Percentiles rank a stretch among this genome's conserved stretches.
Conservation (phyloP, 2,797 vertebrate species). For the Benthosema pterotum region DNA sequence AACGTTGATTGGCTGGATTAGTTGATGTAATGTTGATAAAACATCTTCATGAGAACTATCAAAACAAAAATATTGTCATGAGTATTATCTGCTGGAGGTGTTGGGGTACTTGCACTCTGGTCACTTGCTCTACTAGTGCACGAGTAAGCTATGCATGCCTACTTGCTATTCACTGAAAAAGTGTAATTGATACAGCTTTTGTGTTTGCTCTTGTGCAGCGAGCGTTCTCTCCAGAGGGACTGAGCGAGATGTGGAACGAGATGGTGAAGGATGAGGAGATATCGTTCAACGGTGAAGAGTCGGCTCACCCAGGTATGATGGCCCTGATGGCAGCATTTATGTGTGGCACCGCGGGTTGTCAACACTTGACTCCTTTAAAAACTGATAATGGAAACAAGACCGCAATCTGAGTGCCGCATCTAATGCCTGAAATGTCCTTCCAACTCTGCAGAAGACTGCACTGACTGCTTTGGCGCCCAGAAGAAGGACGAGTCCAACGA, state of each 20-base stretch:
- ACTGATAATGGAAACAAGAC: too few species aligned
- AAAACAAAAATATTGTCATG: too few species aligned
- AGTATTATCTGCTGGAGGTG: too few species aligned
- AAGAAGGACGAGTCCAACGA: slow-evolving; percentile 97
- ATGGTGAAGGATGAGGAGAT: slow-evolving; percentile 99
- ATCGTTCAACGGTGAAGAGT: slow-evolving; percentile 88
- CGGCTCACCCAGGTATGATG: slow-evolving; percentile 81
- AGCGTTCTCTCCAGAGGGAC: slow-evolving; percentile 94
- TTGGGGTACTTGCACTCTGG: too few species aligned
- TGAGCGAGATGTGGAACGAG: slow-evolving; percentile 98
- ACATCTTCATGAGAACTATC: too few species aligned
- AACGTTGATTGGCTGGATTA: too few species aligned
- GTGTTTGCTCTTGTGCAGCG: slow-evolving; percentile 75
- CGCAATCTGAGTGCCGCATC: too few species aligned
- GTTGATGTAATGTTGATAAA: too few species aligned
- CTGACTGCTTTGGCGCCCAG: slow-evolving; percentile 85
- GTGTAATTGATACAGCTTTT: background rate
- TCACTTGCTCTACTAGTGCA: too few species aligned
- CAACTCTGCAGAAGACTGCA: slow-evolving; percentile 85
- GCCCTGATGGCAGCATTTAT: background rate
- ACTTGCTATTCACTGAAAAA: too few species aligned
- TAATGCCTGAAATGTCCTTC: background rate
- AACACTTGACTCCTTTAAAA: background rate
- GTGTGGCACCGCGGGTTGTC: background rate
- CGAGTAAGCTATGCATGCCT: too few species aligned